Evolutionary conservation across 2,888 invertebrate genomes (phyloP).

Genomic region (Nomada fucata): DNA sequence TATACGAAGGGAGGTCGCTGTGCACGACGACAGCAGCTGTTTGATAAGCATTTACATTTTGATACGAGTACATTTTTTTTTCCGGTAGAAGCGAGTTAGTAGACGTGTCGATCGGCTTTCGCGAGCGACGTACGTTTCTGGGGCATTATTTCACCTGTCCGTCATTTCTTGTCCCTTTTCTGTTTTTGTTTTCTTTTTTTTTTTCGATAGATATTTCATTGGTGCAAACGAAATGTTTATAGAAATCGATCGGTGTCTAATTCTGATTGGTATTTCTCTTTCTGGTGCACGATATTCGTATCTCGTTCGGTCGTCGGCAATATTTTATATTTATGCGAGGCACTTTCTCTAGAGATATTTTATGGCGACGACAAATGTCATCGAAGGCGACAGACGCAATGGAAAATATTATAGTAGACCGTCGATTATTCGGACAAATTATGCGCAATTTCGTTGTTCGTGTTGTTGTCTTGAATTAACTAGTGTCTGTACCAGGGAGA

Average conservation of each 20-base stretch:
- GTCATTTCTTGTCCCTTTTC: constrained; percentile 33
- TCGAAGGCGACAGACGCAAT: constrained; percentile 7
- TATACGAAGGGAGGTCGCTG: constrained; percentile 28
- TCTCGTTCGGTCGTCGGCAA: neutral
- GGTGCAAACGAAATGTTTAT: neutral
- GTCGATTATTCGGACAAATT: neutral
- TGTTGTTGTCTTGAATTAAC: neutral
- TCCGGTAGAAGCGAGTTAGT: constrained; percentile 30
- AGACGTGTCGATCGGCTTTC: constrained; percentile 40
- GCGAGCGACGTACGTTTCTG: constrained; percentile 60
- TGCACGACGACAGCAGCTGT: constrained; percentile 6
- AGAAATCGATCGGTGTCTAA: neutral
- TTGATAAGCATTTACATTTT: constrained; percentile 71
- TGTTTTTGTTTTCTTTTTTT: neutral
- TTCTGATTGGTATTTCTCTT: neutral
- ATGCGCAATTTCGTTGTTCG: neutral
- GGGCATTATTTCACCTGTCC: constrained; percentile 71
- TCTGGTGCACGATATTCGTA: neutral
- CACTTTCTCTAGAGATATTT: neutral
- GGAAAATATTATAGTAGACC: constrained; percentile 17
- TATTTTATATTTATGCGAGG: neutral
- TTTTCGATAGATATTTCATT: neutral
- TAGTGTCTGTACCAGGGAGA: neutral
- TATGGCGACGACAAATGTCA: constrained; percentile 14
- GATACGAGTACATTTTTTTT: constrained; percentile 61